Evolutionary conservation across 2,888 invertebrate genomes (phyloP).

Genomic region (Heliothis peltigera): DNA sequence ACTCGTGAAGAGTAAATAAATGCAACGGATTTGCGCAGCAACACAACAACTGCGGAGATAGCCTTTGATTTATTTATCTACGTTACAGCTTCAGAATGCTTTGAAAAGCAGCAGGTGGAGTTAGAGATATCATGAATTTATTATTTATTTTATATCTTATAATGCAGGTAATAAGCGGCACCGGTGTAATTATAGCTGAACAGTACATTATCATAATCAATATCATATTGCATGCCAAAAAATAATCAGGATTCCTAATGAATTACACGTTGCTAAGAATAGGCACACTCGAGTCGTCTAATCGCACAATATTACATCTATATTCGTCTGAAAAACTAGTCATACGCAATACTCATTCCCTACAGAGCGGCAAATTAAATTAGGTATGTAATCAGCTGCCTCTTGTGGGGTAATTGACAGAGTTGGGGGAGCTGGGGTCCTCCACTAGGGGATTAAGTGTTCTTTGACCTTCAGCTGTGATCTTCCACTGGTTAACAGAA

Average conservation of each 20-base stretch:
- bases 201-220: not conserved
- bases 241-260: conserved; percentile 27
- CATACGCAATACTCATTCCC: conserved; percentile 19
- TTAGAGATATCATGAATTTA: too few species aligned
- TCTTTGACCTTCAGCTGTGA: conserved; percentile 34
- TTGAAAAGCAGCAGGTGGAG: too few species aligned
- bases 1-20: too few species aligned
- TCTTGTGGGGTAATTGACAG: conserved; percentile 31
- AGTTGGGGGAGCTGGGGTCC: not conserved
- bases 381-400: conserved; percentile 46
- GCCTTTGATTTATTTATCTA: too few species aligned
- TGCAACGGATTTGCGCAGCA: too few species aligned
- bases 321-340: conserved; percentile 27
- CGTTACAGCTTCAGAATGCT: too few species aligned
- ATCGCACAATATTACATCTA: conserved; percentile 29
- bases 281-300: conserved; percentile 30
- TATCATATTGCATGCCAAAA: not conserved
- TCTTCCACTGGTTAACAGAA: conserved; percentile 8
- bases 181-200: not conserved
- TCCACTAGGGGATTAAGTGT: conserved; percentile 22
- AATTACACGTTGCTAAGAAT: conserved; percentile 30
- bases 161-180: not conserved
- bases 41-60: too few species aligned
- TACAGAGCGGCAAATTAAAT: conserved; percentile 40
- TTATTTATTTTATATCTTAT: too few species aligned